Evolutionary conservation across 2,888 invertebrate species (phyloP), one percentile per base, ranked within the genome.

Genomic region (Papilio gigon): DNA sequence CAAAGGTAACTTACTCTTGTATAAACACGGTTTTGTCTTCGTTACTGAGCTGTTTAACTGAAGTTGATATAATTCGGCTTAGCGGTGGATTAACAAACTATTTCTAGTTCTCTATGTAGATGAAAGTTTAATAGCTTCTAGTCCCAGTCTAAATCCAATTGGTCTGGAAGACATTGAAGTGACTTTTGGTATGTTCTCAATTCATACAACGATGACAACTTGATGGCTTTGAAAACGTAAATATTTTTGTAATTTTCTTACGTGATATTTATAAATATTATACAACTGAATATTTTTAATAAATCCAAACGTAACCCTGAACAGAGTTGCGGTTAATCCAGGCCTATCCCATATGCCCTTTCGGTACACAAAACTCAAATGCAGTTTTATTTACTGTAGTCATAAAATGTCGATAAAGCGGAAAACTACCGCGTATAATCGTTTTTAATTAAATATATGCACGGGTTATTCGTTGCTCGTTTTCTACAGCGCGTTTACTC

Each of bases 351-450:
- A 73, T 53, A 53, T 74, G 75, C 77, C 75, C 79, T 79, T 79
- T 82, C 80, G 74, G 79, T 81, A 81, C 82, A 84, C 80, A 80
- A 80, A 80, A 78, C 76, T 73, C 78, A 75, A 80, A 80, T 81
- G 76, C 76, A 76, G 77, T 80, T 85, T 87, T 85, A 88, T 89
- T 87, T 83, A 86, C 87, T 80, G 76, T 82, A 80, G 78, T 84
- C 78, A 85, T 90, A 87, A 89, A 88, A 88, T 83, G 80, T 84
- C 80, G 85, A 88, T 89, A 86, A 85, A 84, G 81, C 84, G 87
- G 84, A 85, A 88, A 87, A 88, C 89, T 85, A 87, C 84, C 81
- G 81, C 47, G 80, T 84, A 87, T 86, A 85, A 88, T 83, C 76
- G 85, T 80, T 86, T 89, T 88, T 80, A 86, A 89, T 90, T 88